Base-by-base conservation (phyloP, 2,888 invertebrate species). In the Lochmaea capreae region DNA sequence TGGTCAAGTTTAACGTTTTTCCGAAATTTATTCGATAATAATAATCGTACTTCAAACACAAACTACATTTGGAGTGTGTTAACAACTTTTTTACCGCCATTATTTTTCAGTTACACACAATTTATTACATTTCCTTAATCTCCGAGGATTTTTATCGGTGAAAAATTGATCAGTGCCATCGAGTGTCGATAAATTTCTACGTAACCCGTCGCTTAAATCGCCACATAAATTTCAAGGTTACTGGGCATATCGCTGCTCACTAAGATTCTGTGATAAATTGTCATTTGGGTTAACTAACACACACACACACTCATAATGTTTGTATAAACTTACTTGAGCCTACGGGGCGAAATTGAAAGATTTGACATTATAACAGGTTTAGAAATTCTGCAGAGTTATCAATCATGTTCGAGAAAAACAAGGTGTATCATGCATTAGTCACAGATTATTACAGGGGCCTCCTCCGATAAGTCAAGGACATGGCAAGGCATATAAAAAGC, bases 161-260 rank as follows among this genome's bases (percentile, higher is more conserved):
- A 63, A 63, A 63, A 63, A 63, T 63, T 63, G 62, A 63, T 63
- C 62, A 42, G 43, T 42, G 62, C 42, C 16, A 43, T 63, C 62
- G 62, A 63, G 39, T 43, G 43, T 42, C 62, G 43, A 63, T 63
- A 63, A 63, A 63, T 63, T 63, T 11, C 11, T 43, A 26, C 8
- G 39, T 63, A 18, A 43, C 33, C 62, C n/a, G 43, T 63, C 14
- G 18, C 62, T 43, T 63, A 63, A 39, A 63, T 63, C 62, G 62
- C 39, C 43, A 63, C 43, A 63, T 63, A 63, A 63, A 63, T 63
- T 63, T 43, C 16, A 43, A 18, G 16, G 62, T 43, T 63, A 63
- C 42, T 63, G 42, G 18, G 62, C 62, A 63, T 63, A 63, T 63
- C 62, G 62, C 14, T 63, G 62, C 43, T 42, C 43, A 63, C 42